Base-by-base conservation (phyloP, 2,888 invertebrate species). In the Scaptomyza polygonia region DNA sequence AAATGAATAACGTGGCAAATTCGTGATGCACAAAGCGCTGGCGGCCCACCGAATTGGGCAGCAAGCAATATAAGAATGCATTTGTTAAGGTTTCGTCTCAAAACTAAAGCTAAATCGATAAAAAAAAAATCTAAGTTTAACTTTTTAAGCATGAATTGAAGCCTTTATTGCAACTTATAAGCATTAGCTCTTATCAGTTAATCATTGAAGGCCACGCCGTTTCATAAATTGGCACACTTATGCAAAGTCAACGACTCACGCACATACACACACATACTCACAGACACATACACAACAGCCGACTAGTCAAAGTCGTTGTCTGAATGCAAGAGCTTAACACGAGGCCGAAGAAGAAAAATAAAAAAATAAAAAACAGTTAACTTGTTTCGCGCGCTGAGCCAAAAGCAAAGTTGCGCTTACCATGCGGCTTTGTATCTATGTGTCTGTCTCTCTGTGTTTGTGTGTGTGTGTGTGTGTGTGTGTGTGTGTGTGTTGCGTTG, bases 211-310 rank as follows among this genome's bases (percentile, higher is more conserved):
- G 84, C 85, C 85, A 66, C 69, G 58, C 48, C 67, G 66, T 65
- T 75, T 79, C 74, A 78, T 73, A 86, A 83, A 82, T 82, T 85
- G 86, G 82, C 83, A 85, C 86, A 82, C 82, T 82, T 82, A 86
- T 86, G 79, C 86, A 86, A 80, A 86, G 80, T 81, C 80, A 81
- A 84, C 80, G 84, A 81, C 80, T 81, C 67, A 79, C 65, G 67
- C 70, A 70, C 54, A 69, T 25, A 4, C 54, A 42, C 14, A 27
- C 45, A 40, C 29, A 40, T 48, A 29, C 51, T 42, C 47, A 21
- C 30, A 14, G 44, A 61, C 55, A 21, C 21, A 21, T 21, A 72
- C 34, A 57, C 25, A 59, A 58, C 56, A 59, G 65, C 59, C 66
- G 42, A 52, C 67, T 79, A 74, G 75, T 54, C 59, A 66, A 68